Base-by-base conservation (phyloP, 2,113 vertebrate genomes). In the Psilopogon haemacephalus region DNA sequence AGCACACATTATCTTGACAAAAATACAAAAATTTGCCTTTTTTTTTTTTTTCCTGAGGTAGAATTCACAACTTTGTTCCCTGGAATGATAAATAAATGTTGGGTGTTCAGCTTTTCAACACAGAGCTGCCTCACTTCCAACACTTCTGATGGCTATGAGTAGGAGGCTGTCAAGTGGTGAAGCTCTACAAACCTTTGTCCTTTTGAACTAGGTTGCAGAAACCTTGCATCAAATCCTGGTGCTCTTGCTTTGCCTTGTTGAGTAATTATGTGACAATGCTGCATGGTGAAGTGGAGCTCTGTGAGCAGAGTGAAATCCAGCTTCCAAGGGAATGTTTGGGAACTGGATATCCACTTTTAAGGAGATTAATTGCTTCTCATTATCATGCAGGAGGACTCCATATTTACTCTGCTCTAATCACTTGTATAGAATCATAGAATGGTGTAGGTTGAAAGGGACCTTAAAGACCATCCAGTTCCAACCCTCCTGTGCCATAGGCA, bases 201-300 rank as follows among this genome's bases (percentile, higher is more conserved):
- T 91, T 94, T 89, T 89, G 89, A 95, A 94, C 72, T 37, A 9
- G 27, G 55, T 58, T 73, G 59, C 40, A 72, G 42, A 88, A 80
- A 46, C 64, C 72, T 91, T 92, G 64, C 85, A 59, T 68, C 16
- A 94, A 87, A 28, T 26, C 1, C 0, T 6, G 4, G 12, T 5
- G 10, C 42, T 64, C 24, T 64, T 78, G 42, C 40, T 1, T 28
- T 15, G 24, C 0, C 0, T 24, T 77, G 27, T 71, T 92, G 82
- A 79, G 68, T 74, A 89, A 88, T 12, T 16, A 37, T 23, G 8
- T 74, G 84, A 77, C 16, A 8, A 4, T 50, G 13, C 40, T 92
- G 28, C 37, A 9, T 3, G 13, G 15, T 78, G 40, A 84, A 74
- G 35, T 3, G 17, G 42, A 62, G 8, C 52, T 76, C 9, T 1